phyloP scores from a whole-genome alignment of 2,797 vertebrate genomes.

The Lagorchestes hirsutus region DNA sequence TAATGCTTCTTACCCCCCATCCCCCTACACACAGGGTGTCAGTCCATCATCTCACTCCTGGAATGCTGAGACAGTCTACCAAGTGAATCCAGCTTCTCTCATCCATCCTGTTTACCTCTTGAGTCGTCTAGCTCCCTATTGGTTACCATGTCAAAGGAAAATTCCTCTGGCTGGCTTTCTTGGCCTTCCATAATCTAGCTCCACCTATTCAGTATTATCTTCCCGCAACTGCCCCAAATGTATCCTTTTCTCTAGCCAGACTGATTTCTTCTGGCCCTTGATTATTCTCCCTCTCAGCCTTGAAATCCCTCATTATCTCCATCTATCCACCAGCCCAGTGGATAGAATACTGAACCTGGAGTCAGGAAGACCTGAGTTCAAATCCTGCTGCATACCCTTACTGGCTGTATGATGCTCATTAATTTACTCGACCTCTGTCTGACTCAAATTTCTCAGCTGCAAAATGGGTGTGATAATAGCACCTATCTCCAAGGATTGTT shows the following conservation, averaged over 20 bases:
- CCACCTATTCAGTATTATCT: neutral
- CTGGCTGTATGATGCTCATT: neutral
- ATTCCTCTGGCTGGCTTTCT: neutral
- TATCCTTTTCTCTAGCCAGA: neutral
- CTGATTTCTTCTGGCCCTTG: neutral
- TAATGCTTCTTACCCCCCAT: too few species aligned
- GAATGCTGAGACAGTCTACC: neutral
- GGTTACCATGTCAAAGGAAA: neutral
- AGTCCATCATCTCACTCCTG: neutral
- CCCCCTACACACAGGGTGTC: neutral
- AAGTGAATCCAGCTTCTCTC: neutral
- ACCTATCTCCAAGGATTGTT: neutral
- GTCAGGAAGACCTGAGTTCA: constrained; percentile 2
- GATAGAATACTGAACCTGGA: neutral
- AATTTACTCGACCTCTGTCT: neutral
- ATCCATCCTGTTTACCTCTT: neutral
- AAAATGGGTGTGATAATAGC: neutral
- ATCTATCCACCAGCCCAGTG: neutral
- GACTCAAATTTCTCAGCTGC: neutral
- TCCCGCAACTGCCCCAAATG: neutral
- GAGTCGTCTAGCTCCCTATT: neutral
- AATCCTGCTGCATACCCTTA: neutral
- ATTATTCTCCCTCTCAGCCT: neutral
- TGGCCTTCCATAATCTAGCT: neutral
- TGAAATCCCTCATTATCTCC: neutral